Percentiles rank a stretch among this genome's conserved stretches.
These are phyloP conservation scores for Cephus pygmeus DNA, from an alignment of 2,888 invertebrate genomes.

Conservation along the genomic window DNA sequence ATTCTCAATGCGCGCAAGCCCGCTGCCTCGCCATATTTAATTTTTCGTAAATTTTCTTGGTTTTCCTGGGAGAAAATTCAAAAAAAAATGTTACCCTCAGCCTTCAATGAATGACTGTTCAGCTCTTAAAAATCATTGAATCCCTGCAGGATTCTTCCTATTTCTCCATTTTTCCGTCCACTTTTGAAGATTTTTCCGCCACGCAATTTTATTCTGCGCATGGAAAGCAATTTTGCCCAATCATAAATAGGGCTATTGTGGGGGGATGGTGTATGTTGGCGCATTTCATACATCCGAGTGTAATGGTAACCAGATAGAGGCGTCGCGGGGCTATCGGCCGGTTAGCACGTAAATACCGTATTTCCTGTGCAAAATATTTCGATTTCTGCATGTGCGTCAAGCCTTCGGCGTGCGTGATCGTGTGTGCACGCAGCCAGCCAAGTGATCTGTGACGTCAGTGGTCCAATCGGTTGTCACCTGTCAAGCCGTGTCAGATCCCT, in stretches of 20 bases:
- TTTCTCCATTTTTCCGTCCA: constrained; percentile 14
- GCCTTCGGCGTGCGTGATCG: constrained; percentile 27
- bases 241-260: constrained; percentile 67
- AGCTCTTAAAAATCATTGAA: neutral
- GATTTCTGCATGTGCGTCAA: constrained; percentile 20
- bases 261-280: constrained; percentile 64
- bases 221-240: constrained; percentile 67
- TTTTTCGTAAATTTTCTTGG: constrained; percentile 56
- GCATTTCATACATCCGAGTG: constrained; percentile 66
- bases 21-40: constrained; percentile 58
- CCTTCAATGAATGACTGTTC: neutral
- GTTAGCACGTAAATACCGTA: constrained; percentile 60
- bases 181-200: constrained; percentile 61
- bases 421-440: constrained; percentile 40
- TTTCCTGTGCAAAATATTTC: constrained; percentile 35
- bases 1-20: constrained; percentile 43
- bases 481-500: constrained; percentile 49
- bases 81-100: constrained; percentile 1
- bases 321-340: constrained; percentile 63
- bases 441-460: constrained; percentile 62
- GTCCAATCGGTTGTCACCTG: constrained; percentile 61
- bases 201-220: constrained; percentile 67
- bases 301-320: constrained; percentile 66
- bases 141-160: neutral
- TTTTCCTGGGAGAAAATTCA: constrained; percentile 30